A percentile compares a stretch with the other conserved stretches of the same genome.
Evolutionary conservation across 2,888 invertebrate genomes (phyloP).

Genomic region (Unio delphinus): DNA sequence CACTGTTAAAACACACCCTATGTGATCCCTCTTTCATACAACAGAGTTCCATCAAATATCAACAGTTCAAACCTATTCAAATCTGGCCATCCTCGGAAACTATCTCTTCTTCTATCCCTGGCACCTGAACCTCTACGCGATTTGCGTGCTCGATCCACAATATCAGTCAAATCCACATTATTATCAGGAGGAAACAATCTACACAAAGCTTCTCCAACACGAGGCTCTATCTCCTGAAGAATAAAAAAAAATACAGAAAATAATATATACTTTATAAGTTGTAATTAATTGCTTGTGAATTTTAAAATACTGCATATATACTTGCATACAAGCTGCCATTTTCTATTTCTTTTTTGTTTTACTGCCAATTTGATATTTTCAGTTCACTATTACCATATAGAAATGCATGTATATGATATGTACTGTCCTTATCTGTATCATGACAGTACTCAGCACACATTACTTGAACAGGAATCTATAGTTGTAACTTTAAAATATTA

Average conservation of each 20-base stretch:
- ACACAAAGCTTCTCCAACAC: constrained; percentile 94
- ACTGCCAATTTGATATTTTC: no score
- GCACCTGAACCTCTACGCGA: constrained; percentile 36
- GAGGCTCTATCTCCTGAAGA: constrained; percentile 93
- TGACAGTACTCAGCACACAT: no score
- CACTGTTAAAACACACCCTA: constrained; percentile 1
- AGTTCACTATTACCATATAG: no score
- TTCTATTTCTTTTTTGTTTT: no score
- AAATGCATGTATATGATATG: no score
- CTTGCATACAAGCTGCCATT: no score
- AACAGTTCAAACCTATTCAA: constrained; percentile 50
- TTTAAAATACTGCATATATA: not conserved
- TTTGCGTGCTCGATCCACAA: constrained; percentile 65
- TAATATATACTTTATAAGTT: no score
- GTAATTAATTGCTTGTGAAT: no score
- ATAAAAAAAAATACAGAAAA: not conserved
- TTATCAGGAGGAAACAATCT: constrained; percentile 91
- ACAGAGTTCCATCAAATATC: constrained; percentile 23
- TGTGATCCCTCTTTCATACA: constrained; percentile 16
- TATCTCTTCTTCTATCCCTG: constrained; percentile 33
- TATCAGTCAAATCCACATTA: constrained; percentile 65
- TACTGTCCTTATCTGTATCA: no score
- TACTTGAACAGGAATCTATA: no score
- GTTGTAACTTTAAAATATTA: no score
- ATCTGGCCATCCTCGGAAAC: constrained; percentile 45